phyloP scores from a whole-genome alignment of 2,888 invertebrate genomes.

The Limenitis camilla region DNA sequence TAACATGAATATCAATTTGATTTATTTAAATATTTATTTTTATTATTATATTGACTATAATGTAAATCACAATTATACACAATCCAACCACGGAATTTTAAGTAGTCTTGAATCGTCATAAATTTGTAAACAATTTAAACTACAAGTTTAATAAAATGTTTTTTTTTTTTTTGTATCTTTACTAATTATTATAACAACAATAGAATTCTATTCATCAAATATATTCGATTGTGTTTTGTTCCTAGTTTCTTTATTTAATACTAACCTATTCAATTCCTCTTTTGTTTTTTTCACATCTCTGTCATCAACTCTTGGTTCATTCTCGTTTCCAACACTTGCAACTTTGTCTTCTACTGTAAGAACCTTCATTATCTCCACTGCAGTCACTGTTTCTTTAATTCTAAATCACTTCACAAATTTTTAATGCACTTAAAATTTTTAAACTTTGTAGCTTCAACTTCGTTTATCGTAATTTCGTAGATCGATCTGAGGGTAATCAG shows the following conservation, averaged over 20 bases:
- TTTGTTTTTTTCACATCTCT: conserved; percentile 48
- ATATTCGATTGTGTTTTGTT: not conserved
- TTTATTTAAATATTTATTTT: too few species aligned
- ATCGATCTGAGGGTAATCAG: conserved; percentile 18
- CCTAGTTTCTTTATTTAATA: not conserved
- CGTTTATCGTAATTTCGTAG: conserved; percentile 2
- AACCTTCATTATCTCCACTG: conserved; percentile 53
- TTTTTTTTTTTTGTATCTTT: too few species aligned
- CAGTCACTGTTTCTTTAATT: not conserved
- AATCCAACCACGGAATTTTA: too few species aligned
- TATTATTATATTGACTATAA: too few species aligned
- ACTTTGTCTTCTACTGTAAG: conserved; percentile 56
- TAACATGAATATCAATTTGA: too few species aligned
- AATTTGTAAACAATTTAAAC: too few species aligned
- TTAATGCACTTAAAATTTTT: too few species aligned
- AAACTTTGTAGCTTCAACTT: not conserved
- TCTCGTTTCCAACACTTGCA: conserved; percentile 49
- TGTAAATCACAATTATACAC: too few species aligned
- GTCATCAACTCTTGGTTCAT: conserved; percentile 51
- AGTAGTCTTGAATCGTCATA: too few species aligned
- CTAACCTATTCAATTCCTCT: conserved; percentile 63
- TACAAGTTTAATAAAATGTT: too few species aligned
- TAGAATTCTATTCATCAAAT: too few species aligned
- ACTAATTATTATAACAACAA: too few species aligned
- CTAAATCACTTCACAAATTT: conserved; percentile 15